Percentiles rank a stretch among this genome's conserved stretches.
Conservation (phyloP, 2,113 vertebrate species). For the Synodontis membranacea region DNA sequence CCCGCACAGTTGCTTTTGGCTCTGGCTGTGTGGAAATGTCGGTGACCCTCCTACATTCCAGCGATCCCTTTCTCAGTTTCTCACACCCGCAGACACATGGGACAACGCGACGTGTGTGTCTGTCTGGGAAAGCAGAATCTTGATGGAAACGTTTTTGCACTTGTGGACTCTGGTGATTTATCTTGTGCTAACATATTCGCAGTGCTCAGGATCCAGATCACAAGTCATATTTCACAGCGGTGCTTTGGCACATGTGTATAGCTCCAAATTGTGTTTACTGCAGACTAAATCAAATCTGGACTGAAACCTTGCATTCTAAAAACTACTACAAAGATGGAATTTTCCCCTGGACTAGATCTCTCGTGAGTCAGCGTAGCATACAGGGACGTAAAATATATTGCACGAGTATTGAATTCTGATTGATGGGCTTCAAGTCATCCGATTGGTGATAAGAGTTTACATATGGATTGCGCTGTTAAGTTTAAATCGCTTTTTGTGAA, state of each 20-base stretch:
- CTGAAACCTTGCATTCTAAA: not conserved
- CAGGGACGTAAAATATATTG: not conserved
- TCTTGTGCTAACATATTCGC: constrained; percentile 3
- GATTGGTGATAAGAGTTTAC: no score
- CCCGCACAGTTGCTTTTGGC: constrained; percentile 72
- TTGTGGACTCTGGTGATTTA: constrained; percentile 13
- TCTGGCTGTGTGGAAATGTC: constrained; percentile 49
- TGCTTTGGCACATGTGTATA: not conserved
- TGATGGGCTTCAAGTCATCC: no score
- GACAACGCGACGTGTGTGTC: not conserved
- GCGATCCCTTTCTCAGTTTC: constrained; percentile 1
- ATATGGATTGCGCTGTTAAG: not conserved
- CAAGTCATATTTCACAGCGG: not conserved
- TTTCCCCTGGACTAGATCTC: not conserved
- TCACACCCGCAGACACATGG: constrained; percentile 29
- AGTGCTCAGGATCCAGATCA: not conserved
- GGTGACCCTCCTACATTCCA: not conserved
- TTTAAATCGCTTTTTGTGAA: not conserved
- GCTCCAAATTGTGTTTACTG: not conserved
- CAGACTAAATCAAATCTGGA: constrained; percentile 6
- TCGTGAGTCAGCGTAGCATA: not conserved
- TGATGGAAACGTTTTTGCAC: not conserved
- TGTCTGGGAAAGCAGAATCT: constrained; percentile 20
- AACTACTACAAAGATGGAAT: not conserved
- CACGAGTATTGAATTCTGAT: no score